These are phyloP conservation scores for Anoplius nigerrimus DNA, from an alignment of 2,888 invertebrate species.

Conservation along the genomic window DNA sequence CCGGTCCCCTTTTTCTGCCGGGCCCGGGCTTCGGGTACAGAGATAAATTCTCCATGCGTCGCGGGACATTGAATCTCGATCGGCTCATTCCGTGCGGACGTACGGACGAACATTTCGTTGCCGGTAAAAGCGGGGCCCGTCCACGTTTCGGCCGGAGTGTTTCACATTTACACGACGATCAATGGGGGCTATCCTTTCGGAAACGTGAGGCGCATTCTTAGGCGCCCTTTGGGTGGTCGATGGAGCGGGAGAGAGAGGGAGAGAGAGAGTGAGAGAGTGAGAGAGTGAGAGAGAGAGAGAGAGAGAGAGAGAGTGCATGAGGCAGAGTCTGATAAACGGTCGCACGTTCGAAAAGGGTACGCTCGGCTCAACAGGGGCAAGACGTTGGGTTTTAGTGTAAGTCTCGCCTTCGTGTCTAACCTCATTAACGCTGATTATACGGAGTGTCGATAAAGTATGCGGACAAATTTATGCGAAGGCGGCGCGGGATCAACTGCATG, in stretches of 20 bases:
- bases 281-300: too few relatives aligned
- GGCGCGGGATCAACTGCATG: too few relatives aligned
- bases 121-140: constrained; percentile 18
- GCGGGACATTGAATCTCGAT: too few relatives aligned
- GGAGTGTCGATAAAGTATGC: too few relatives aligned
- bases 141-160: constrained; percentile 18
- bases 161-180: constrained; percentile 27
- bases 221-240: constrained; percentile 47
- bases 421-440: constrained; percentile 43
- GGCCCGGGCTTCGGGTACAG: too few relatives aligned
- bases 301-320: constrained; percentile 17
- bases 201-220: constrained; percentile 43
- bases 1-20: too few relatives aligned
- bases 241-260: too few relatives aligned
- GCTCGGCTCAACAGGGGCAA: too few relatives aligned
- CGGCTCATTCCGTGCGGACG: not conserved
- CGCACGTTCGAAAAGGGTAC: constrained; percentile 7
- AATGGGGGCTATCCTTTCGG: constrained; percentile 24
- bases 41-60: too few relatives aligned
- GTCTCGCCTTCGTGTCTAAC: constrained; percentile 22
- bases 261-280: too few relatives aligned
- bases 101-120: not conserved
- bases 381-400: not conserved
- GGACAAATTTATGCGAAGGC: constrained; percentile 20
- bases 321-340: constrained; percentile 34